A percentile compares a stretch with the other conserved stretches of the same genome.
Conservation (phyloP, 2,888 invertebrate genomes). For the Gari tellinella region DNA sequence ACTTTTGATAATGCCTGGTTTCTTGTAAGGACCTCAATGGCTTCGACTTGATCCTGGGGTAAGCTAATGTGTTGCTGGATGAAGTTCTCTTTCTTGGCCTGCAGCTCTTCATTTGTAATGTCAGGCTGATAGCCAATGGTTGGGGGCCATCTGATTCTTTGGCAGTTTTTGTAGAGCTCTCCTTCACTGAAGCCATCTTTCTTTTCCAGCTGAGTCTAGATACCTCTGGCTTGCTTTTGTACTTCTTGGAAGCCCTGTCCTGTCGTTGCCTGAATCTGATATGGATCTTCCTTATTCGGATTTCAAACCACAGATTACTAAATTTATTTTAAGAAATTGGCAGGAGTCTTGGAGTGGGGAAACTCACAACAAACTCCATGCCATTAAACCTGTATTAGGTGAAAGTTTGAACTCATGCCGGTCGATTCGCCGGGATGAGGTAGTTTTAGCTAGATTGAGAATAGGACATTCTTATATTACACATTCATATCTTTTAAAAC, state of each 20-base stretch:
- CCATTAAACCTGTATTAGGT: no score
- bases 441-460: no score
- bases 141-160: conserved; percentile 3
- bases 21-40: conserved; percentile 3
- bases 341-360: no score
- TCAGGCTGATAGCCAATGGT: conserved; percentile 8
- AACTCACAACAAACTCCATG: no score
- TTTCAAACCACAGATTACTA: no score
- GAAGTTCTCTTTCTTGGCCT: background rate
- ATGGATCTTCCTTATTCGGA: no score
- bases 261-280: no score
- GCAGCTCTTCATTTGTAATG: background rate
- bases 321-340: no score
- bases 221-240: background rate
- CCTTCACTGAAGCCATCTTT: conserved; percentile 8
- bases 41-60: background rate
- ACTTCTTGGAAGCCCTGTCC: background rate
- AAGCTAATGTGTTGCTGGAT: conserved; percentile 8
- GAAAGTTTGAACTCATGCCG: no score
- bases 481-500: no score
- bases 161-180: conserved; percentile 15
- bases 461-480: no score
- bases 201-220: conserved; percentile 11
- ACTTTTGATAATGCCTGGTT: conserved; percentile 14
- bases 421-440: no score